Base-by-base conservation (phyloP, 2,797 vertebrate species). In the Acrossocheilus fasciatus region DNA sequence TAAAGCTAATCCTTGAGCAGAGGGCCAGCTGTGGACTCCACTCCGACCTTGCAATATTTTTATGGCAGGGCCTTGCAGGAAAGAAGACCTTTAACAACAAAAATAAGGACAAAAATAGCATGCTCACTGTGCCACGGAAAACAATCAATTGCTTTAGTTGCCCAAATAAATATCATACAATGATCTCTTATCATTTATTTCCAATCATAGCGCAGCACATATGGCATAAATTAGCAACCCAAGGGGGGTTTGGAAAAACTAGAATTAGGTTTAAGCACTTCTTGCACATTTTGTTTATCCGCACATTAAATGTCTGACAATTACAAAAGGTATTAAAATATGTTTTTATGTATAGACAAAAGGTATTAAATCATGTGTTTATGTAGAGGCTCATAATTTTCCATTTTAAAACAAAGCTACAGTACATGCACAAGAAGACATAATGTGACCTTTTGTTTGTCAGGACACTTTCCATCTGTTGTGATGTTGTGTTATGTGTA, bases 1-100 rank as follows among this genome's bases (percentile, higher is more conserved):
- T 74, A 59, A 50, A 81, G 41, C 76, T 86, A 81, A 89, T 87
- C 80, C 83, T 78, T 87, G 80, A 79, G 79, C 74, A 77, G 18
- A 64, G 62, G 50, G 62, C 70, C 78, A 57, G 72, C 41, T 70
- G 62, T 87, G 73, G 30, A 83, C 43, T 73, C n/a, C 26, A 34
- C 73, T 70, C 70, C 70, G 87, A 79, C 83, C 84, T 86, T 86
- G 84, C 68, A 47, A 78, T 77, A 82, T 84, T 72, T 81, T 79
- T 82, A 82, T 54, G 73, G 73, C 43, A 52, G 23, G 78, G 47
- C 79, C 83, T 73, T 78, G 70, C n/a, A 62, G 34, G 26, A 15
- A 52, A 54, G 41, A 76, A 73, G 18, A 70, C 15, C 30, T 62
- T 43, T 30, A 69, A 78, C 66, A 47, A 41, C 20, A 72, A 82